phyloP scores from a whole-genome alignment of 2,888 invertebrate genomes.

The Spodoptera picta region DNA sequence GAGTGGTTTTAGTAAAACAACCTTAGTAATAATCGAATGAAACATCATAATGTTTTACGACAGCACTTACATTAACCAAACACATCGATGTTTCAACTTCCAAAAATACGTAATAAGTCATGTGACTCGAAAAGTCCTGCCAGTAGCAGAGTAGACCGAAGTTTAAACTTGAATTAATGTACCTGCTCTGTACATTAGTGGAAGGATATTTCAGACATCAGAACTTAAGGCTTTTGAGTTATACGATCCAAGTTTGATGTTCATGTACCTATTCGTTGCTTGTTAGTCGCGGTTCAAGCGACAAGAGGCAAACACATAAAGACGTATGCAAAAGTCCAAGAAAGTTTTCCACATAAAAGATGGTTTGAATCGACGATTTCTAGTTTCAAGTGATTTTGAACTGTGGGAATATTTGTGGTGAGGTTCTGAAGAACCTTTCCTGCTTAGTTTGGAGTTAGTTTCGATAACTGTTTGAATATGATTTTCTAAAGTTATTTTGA shows the following conservation, averaged over 20 bases:
- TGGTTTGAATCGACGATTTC: constrained; percentile 17
- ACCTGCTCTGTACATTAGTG: constrained; percentile 55
- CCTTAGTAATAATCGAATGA: no score
- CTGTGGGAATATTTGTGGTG: constrained; percentile 14
- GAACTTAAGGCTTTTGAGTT: constrained; percentile 73
- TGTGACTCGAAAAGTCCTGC: constrained; percentile 19
- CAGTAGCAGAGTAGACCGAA: constrained; percentile 31
- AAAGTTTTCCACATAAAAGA: constrained; percentile 23
- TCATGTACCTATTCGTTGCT: constrained; percentile 59
- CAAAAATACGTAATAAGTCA: constrained; percentile 41
- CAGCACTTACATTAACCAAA: constrained; percentile 7
- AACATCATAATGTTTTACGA: constrained; percentile 1
- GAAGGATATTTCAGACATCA: constrained; percentile 62
- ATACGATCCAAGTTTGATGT: constrained; percentile 75
- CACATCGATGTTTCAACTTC: constrained; percentile 20
- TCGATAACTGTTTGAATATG: no score
- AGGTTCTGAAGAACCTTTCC: constrained; percentile 7
- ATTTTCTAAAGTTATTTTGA: no score
- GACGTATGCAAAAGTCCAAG: constrained; percentile 10
- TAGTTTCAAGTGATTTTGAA: constrained; percentile 16
- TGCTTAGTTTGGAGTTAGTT: constrained; percentile 6
- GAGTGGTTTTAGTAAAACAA: no score
- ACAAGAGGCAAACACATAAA: constrained; percentile 35
- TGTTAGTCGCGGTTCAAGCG: constrained; percentile 49
- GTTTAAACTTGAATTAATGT: constrained; percentile 58